These are phyloP conservation scores for Harpegnathos saltator DNA, from an alignment of 1,140 invertebrate genomes.

Conservation along the genomic window DNA sequence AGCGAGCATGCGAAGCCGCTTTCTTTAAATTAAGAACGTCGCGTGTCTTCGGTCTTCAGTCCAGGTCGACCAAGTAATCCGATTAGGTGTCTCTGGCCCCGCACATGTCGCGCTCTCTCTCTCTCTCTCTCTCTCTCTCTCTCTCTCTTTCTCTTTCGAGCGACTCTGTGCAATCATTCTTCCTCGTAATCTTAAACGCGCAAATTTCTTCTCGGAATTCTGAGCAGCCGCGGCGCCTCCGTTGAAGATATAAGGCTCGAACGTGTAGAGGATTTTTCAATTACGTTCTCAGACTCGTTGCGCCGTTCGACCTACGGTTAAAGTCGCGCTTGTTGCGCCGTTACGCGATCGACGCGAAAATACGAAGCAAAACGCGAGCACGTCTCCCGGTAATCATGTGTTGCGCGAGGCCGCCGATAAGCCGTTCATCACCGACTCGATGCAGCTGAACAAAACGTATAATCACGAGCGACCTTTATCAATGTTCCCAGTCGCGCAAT, in stretches of 20 bases:
- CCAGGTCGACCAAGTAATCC: too few relatives aligned
- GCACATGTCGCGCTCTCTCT: too few relatives aligned
- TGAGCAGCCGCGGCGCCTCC: too few relatives aligned
- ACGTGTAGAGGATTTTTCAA: too few relatives aligned
- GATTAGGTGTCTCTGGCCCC: not conserved
- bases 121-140: too few relatives aligned
- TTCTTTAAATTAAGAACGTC: not conserved
- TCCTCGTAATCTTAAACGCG: too few relatives aligned
- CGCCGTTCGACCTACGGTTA: not conserved
- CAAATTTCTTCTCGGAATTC: too few relatives aligned
- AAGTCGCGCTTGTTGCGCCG: not conserved
- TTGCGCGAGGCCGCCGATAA: not conserved
- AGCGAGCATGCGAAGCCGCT: not conserved
- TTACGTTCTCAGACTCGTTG: not conserved
- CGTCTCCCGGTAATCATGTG: not conserved
- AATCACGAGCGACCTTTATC: slow-evolving; percentile 48
- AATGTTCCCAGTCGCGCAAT: slow-evolving; percentile 51
- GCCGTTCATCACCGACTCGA: slow-evolving; percentile 1
- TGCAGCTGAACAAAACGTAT: slow-evolving; percentile 24
- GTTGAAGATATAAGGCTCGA: too few relatives aligned
- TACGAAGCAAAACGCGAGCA: not conserved
- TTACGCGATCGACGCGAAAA: slow-evolving; percentile 1
- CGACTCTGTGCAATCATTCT: too few relatives aligned
- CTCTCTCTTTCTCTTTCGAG: too few relatives aligned
- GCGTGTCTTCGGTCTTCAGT: too few relatives aligned